Evolutionary conservation across 1,140 invertebrate species (phyloP), one percentile per base, ranked within the genome.

Genomic region (Penaeus vannamei): DNA sequence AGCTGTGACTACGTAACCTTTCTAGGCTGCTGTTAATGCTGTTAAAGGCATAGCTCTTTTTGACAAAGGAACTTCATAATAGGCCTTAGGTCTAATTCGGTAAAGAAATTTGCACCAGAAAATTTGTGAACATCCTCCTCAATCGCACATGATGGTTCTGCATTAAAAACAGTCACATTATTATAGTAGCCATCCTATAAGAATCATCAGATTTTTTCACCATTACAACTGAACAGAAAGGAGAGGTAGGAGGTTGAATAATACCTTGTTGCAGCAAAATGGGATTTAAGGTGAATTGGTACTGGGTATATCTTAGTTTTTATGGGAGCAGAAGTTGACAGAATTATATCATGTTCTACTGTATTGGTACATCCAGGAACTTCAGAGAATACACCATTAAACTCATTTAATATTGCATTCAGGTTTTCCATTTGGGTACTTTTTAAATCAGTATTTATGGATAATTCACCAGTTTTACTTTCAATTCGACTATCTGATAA

Each of bases 61-160:
- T 83, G 81, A 10, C n/a, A 66, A 36, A 7, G 84, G 84, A 42
- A 72, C 64, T 66, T 85, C 29, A n/a, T 85, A 85, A 46, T 72
- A 72, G 10, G 84, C 84, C 26, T 85, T 85, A 85, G 29, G 64
- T 72, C 62, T 14, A 85, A 23, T 46, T 85, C 64, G 4, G 20
- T 42, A 46, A 85, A 85, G 32, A 12, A 72, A 19, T 29, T 72
- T n/a, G 8, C 46, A 20, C 84, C 64, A 12, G 29, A 72, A 72
- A 85, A 85, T 46, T 72, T 46, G 29, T 72, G 32, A 10, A 85
- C 29, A 22, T 46, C 62, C 4, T 72, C 84, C 3, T 36, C 46
- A 14, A 72, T 36, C 2, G 7, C 53, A 72, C 32, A 17, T 12
- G 26, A n/a, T 10, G 84, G 84, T 26, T 85, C 84, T 46, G 84